Base-by-base conservation (phyloP, 1,140 invertebrate genomes). In the Anagrus nilaparvatae region DNA sequence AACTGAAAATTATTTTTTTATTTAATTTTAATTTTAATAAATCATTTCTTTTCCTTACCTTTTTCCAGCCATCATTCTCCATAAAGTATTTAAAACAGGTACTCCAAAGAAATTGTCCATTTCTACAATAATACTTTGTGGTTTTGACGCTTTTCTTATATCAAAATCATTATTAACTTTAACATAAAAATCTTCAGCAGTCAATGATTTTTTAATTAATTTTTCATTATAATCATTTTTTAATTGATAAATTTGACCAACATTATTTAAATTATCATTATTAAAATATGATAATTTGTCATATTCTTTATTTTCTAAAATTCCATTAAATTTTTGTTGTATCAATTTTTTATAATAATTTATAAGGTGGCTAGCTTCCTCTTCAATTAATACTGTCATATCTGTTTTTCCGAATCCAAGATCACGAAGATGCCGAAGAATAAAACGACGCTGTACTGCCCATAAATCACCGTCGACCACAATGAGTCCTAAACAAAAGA, bases 31-130 rank as follows among this genome's bases (percentile, higher is more conserved):
- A 3, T 41, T 32, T 21, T 9, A 41, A 32, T 21, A 21, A 33
- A 25, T 9, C 12, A 16, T 27, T 38, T 16, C 12, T 23, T 14
- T 24, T 41, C 55, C 54, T 39, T 69, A 77, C 52, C 78, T 60
- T 50, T 71, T 76, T 1, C 88, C 84, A 39, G 88, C 84, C 64
- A 92, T 76, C 79, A 93, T 87, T 37, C 72, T 77, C 84, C 88
- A 93, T 1, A 94, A 62, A 0, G 84, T 85, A 51, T 94, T 95
- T 9, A 91, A 60, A 21, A 89, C 79, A 42, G 82, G 79, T 1
- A 83, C 75, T 23, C 77, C 78, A 50, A 86, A 86, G 21, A 79
- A 71, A 42, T 81, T 76, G 24, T 81, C 69, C 78, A 87, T 84
- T 42, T 73, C 60, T 2, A 77, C 55, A 2, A 73, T 46, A 1